Percentiles rank a stretch among this genome's conserved stretches.
Conservation (phyloP, 1,140 invertebrate genomes). For the Teleopsis dalmanni region DNA sequence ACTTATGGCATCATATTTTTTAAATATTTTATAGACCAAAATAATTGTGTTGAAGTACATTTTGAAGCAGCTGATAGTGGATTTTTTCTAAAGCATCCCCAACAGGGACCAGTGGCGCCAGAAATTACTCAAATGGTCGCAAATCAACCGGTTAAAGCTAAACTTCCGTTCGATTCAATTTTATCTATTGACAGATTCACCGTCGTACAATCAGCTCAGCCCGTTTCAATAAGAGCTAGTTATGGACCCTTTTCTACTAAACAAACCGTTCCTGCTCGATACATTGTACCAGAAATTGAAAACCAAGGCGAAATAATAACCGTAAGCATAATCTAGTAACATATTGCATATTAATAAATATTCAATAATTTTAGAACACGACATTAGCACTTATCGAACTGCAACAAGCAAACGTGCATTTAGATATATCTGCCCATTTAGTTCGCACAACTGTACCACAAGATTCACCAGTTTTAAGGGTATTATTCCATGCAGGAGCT, state of each 20-base stretch:
- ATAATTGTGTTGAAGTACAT: conserved; percentile 64
- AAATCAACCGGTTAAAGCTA: conserved; percentile 26
- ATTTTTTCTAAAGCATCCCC: conserved; percentile 75
- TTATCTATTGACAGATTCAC: conserved; percentile 76
- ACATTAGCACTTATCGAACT: conserved; percentile 49
- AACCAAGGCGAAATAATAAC: conserved; percentile 37
- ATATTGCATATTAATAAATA: too few species aligned
- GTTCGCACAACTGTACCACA: conserved; percentile 73
- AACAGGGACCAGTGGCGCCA: conserved; percentile 50
- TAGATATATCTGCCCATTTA: conserved; percentile 86
- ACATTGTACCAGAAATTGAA: conserved; percentile 72
- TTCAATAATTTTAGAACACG: conserved; percentile 31
- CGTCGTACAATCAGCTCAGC: conserved; percentile 77
- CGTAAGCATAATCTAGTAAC: conserved; percentile 30
- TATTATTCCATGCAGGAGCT: conserved; percentile 81
- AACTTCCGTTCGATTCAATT: conserved; percentile 50
- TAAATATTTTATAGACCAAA: conserved; percentile 4
- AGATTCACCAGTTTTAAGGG: conserved; percentile 77
- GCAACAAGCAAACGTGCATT: conserved; percentile 62
- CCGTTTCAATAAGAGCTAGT: conserved; percentile 76
- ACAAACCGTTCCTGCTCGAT: conserved; percentile 85
- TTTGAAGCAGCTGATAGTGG: conserved; percentile 85
- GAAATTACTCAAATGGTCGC: conserved; percentile 28
- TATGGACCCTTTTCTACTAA: conserved; percentile 90
- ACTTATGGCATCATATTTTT: too few species aligned